Percentiles rank a stretch among this genome's conserved stretches.
phyloP scores from a whole-genome alignment of 1,140 invertebrate genomes.

The Nylanderia fulva region DNA sequence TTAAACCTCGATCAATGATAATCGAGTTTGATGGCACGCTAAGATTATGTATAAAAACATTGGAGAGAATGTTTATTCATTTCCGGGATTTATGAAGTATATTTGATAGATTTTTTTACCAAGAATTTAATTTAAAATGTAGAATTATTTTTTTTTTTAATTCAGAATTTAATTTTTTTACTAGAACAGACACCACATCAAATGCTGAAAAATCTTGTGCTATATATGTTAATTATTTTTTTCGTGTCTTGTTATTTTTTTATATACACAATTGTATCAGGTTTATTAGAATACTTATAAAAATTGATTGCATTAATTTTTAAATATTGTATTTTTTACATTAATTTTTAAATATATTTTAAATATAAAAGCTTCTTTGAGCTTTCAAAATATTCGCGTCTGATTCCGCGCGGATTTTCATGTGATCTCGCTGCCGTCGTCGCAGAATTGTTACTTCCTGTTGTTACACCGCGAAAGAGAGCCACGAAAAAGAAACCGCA shows the following conservation, averaged over 20 bases:
- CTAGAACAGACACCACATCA: no score
- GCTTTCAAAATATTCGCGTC: conserved; percentile 26
- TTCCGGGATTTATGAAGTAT: no score
- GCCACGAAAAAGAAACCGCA: conserved; percentile 23
- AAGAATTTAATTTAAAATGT: no score
- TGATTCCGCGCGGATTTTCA: neutral
- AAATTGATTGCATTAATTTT: neutral
- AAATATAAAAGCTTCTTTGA: no score
- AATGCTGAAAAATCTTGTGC: neutral
- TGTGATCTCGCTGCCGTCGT: neutral
- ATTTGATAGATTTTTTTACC: no score
- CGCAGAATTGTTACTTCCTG: conserved; percentile 61
- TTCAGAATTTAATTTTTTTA: no score
- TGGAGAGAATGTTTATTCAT: no score
- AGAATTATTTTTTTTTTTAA: no score
- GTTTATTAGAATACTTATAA: neutral
- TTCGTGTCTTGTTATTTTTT: neutral
- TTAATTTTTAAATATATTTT: no score
- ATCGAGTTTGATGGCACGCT: neutral
- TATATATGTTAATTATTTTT: neutral
- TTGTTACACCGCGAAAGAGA: conserved; percentile 43
- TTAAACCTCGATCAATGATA: conserved; percentile 10
- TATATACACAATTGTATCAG: neutral
- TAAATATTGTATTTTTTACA: no score
- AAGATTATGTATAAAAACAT: conserved; percentile 14